Percentiles rank a stretch among this genome's conserved stretches.
These are phyloP conservation scores for Carassius gibelio DNA, from an alignment of 2,113 vertebrate species.

Conservation along the genomic window DNA sequence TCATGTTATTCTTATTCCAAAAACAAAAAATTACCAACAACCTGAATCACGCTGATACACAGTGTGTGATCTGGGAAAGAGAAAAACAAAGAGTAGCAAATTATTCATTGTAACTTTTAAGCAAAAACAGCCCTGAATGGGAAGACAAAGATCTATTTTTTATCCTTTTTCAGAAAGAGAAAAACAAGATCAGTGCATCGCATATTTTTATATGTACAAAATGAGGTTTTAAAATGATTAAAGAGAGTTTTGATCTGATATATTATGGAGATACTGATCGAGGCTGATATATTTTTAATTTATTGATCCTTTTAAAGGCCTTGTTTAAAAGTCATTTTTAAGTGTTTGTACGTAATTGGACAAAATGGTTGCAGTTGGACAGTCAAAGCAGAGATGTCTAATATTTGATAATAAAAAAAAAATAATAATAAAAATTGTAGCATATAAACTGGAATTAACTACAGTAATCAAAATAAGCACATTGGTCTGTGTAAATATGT, in stretches of 20 bases:
- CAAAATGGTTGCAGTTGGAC: slow-evolving; percentile 48
- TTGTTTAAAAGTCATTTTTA: slow-evolving; percentile 52
- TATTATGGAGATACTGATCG: slow-evolving; percentile 41
- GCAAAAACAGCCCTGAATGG: slow-evolving; percentile 52
- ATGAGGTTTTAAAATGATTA: slow-evolving; percentile 56
- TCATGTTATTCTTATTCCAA: background rate
- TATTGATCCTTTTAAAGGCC: slow-evolving; percentile 57
- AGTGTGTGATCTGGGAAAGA: no score
- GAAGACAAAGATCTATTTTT: slow-evolving; percentile 64
- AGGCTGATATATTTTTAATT: slow-evolving; percentile 59
- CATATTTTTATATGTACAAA: slow-evolving; percentile 72
- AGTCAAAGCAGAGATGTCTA: slow-evolving; percentile 55
- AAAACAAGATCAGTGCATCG: slow-evolving; percentile 55
- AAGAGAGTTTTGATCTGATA: slow-evolving; percentile 63
- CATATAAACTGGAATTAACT: slow-evolving; percentile 61
- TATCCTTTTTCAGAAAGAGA: slow-evolving; percentile 57
- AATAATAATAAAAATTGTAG: slow-evolving; percentile 59
- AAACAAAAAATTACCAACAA: background rate
- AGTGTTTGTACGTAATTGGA: slow-evolving; percentile 63
- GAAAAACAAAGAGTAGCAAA: background rate
- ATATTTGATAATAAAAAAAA: slow-evolving; percentile 61
- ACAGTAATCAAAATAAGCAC: slow-evolving; percentile 52
- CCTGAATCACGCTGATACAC: background rate
- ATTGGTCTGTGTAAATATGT: slow-evolving; percentile 69
- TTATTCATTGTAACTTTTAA: slow-evolving; percentile 35